These are phyloP conservation scores for Labeo calbasu DNA, from an alignment of 2,797 vertebrate genomes.

Conservation along the genomic window DNA sequence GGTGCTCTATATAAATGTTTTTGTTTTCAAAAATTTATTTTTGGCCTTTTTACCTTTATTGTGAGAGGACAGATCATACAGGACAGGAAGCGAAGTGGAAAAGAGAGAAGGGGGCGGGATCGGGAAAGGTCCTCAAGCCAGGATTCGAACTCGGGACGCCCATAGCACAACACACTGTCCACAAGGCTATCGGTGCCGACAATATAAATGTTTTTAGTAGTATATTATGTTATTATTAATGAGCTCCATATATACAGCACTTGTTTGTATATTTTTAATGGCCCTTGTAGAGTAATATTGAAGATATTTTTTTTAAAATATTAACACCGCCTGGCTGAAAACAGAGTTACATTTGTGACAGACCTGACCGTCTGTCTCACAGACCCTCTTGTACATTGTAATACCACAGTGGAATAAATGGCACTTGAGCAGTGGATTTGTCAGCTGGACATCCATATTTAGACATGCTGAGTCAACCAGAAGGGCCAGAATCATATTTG, in stretches of 20 bases:
- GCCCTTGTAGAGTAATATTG: constrained; percentile 8
- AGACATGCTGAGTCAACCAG: background rate
- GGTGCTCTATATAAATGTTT: background rate
- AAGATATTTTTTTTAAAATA: background rate
- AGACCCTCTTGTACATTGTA: constrained; percentile 13
- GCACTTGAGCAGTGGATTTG: constrained; percentile 14
- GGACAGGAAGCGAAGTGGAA: no score
- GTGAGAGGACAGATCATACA: no score
- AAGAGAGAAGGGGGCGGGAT: no score
- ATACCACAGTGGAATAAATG: constrained; percentile 14
- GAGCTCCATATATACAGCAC: background rate
- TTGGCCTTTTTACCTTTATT: no score
- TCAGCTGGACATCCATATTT: constrained; percentile 9
- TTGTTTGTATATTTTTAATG: background rate
- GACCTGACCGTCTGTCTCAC: background rate
- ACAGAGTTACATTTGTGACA: background rate
- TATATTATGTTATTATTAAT: background rate
- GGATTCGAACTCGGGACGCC: no score
- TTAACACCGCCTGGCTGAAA: background rate
- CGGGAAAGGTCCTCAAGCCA: no score
- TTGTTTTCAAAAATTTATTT: no score
- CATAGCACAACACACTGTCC: no score
- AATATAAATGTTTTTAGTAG: background rate
- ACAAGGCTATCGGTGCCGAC: no score
- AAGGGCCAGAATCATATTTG: background rate